Percentiles rank a stretch among this genome's conserved stretches.
phyloP scores from a whole-genome alignment of 2,113 vertebrate genomes.

The Neotragus pygmaeus region DNA sequence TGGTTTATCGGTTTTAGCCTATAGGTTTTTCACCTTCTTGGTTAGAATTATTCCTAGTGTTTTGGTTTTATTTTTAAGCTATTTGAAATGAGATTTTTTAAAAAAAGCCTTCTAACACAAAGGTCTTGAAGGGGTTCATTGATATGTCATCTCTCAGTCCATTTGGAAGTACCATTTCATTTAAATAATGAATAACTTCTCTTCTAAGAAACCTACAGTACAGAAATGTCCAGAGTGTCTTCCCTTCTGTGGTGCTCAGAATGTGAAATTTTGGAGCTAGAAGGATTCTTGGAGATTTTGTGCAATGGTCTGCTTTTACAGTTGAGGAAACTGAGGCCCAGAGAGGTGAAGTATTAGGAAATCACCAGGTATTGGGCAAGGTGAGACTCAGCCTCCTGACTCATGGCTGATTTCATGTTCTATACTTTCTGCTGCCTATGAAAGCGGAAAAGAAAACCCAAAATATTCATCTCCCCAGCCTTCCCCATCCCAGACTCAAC shows the following conservation, averaged over 20 bases:
- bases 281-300: neutral
- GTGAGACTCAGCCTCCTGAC: neutral
- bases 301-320: neutral
- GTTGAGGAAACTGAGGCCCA: neutral
- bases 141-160: neutral
- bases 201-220: neutral
- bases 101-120: neutral
- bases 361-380: neutral
- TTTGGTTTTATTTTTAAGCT: neutral
- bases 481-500: neutral
- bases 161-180: neutral
- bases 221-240: neutral
- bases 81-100: neutral
- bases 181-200: neutral
- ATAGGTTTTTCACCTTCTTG: neutral
- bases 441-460: neutral
- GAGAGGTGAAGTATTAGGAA: neutral
- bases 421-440: neutral
- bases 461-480: neutral
- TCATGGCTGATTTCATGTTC: neutral
- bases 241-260: neutral
- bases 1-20: neutral
- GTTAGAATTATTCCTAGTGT: neutral
- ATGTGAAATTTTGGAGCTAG: neutral
- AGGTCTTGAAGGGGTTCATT: neutral